Evolutionary conservation across 2,113 vertebrate genomes (phyloP).

Genomic region (Cryptotis parvus): DNA sequence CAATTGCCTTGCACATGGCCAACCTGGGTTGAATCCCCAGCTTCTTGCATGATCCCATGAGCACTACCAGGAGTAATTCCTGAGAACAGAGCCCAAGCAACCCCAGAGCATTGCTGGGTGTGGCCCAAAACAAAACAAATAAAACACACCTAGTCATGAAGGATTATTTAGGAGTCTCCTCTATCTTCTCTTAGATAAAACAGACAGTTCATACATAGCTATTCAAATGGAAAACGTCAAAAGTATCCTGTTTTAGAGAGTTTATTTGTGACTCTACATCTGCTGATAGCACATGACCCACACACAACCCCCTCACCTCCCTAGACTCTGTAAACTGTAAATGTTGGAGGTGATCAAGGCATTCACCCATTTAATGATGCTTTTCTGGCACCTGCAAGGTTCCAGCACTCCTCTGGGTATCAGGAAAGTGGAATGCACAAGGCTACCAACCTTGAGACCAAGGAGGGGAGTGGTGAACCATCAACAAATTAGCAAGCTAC

Average conservation of each 20-base stretch:
- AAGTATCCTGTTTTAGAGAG: background rate
- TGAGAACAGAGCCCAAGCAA: no score
- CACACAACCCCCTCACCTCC: background rate
- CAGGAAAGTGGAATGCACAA: background rate
- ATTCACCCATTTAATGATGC: background rate
- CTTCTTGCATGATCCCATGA: no score
- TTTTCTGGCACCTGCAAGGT: background rate
- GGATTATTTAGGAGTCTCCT: background rate
- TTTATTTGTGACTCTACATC: background rate
- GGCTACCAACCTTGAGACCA: background rate
- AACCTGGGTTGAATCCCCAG: no score
- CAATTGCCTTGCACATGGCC: no score
- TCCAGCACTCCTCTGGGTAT: background rate
- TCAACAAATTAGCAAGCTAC: background rate
- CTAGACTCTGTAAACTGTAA: background rate
- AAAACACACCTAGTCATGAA: background rate
- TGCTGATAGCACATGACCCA: background rate
- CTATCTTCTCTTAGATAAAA: background rate
- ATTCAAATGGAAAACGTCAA: background rate
- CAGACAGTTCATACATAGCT: background rate
- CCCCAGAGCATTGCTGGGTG: no score
- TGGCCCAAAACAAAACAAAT: no score
- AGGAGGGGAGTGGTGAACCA: background rate
- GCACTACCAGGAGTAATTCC: no score
- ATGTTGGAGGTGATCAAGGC: background rate